Conservation (phyloP, 2,888 invertebrate species). For the Lamproptera curius region DNA sequence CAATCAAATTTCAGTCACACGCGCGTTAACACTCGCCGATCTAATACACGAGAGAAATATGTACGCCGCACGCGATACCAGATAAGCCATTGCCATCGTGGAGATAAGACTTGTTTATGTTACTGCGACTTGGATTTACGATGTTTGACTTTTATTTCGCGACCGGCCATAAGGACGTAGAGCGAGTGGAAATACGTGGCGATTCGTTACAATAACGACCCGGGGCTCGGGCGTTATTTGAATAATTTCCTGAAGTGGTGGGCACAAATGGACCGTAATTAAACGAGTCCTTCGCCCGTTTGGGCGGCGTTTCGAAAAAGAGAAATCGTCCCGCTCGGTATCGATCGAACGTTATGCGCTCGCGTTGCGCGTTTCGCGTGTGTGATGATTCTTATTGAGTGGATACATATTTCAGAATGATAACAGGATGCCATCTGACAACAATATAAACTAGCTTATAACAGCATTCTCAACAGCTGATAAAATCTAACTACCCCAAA, state of each 20-base stretch:
- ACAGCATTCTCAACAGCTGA: too few species aligned
- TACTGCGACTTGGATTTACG: constrained; percentile 53
- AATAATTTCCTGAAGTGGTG: constrained; percentile 68
- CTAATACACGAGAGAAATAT: constrained; percentile 10
- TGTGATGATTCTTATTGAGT: too few species aligned
- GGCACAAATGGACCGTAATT: constrained; percentile 66
- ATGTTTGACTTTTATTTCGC: constrained; percentile 60
- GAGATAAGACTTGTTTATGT: constrained; percentile 65
- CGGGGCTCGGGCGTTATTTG: constrained; percentile 66
- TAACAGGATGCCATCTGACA: too few species aligned
- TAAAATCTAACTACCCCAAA: too few species aligned
- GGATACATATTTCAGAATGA: too few species aligned
- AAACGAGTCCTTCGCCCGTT: constrained; percentile 53
- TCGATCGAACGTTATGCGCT: too few species aligned
- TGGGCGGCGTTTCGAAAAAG: constrained; percentile 42
- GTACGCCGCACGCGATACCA: constrained; percentile 45
- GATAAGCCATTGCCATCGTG: constrained; percentile 45
- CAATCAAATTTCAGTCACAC: too few species aligned
- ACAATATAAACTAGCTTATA: too few species aligned
- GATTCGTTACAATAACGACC: constrained; percentile 63
- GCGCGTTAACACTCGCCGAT: constrained; percentile 14
- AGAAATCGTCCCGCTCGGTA: constrained; percentile 26
- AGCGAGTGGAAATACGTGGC: constrained; percentile 53
- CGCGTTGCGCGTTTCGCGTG: too few species aligned
- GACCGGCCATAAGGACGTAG: constrained; percentile 60